Percentiles rank a stretch among this genome's conserved stretches.
phyloP scores from a whole-genome alignment of 2,888 invertebrate genomes.

The Prionchulus punctatus region DNA sequence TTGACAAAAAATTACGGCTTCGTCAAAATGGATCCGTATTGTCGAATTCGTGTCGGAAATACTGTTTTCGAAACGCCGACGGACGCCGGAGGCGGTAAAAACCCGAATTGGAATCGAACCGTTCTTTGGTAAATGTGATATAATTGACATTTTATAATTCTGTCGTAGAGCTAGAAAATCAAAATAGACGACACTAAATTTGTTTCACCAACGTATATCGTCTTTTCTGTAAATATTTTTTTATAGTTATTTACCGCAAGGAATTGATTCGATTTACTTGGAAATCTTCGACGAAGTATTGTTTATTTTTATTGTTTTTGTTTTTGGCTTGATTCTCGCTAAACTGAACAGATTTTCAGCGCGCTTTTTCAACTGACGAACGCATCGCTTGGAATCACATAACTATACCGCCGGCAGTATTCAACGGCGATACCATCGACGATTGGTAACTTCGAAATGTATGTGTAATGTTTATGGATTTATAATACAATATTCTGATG shows the following conservation, averaged over 20 bases:
- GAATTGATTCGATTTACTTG: slow-evolving; percentile 68
- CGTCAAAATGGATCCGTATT: slow-evolving; percentile 89
- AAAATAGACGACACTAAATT: too few species aligned
- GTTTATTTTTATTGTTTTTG: background rate
- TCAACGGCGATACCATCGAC: slow-evolving; percentile 70
- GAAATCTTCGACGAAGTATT: slow-evolving; percentile 90
- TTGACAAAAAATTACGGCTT: slow-evolving; percentile 84
- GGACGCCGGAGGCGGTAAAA: slow-evolving; percentile 80
- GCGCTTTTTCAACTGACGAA: slow-evolving; percentile 88
- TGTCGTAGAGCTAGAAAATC: too few species aligned
- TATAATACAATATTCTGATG: background rate
- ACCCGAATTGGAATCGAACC: slow-evolving; percentile 86
- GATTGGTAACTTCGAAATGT: slow-evolving; percentile 55
- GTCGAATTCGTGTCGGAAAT: slow-evolving; percentile 75
- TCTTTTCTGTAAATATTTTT: too few species aligned
- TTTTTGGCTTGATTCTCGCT: background rate
- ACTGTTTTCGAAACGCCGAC: slow-evolving; percentile 89
- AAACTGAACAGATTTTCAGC: slow-evolving; percentile 33
- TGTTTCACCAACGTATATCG: too few species aligned
- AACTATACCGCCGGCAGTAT: slow-evolving; percentile 62
- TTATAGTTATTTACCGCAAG: slow-evolving; percentile 61
- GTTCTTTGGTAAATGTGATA: slow-evolving; percentile 56
- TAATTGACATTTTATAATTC: too few species aligned
- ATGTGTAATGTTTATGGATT: background rate
- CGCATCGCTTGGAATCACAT: slow-evolving; percentile 83